Percentiles rank a stretch among this genome's conserved stretches.
Evolutionary conservation across 2,113 vertebrate species (phyloP).

Genomic region (Sinocyclocheilus maitianheensis): DNA sequence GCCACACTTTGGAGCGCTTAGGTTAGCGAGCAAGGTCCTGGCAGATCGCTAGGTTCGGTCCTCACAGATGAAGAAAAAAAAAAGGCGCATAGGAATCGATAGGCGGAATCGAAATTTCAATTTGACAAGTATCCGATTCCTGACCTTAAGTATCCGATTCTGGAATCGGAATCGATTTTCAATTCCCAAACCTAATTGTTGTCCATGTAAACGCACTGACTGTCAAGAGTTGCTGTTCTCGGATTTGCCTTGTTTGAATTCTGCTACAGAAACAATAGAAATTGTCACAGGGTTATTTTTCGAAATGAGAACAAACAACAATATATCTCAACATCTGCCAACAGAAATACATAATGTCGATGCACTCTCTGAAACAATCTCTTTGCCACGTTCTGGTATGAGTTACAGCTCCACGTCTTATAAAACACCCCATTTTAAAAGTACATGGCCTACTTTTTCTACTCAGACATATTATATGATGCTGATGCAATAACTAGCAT

Average conservation of each 20-base stretch:
- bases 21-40: too few species aligned
- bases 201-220: too few species aligned
- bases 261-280: background rate
- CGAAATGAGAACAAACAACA: background rate
- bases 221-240: background rate
- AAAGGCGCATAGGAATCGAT: too few species aligned
- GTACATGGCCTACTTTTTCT: conserved; percentile 26
- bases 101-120: too few species aligned
- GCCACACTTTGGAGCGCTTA: too few species aligned
- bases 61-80: too few species aligned
- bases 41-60: too few species aligned
- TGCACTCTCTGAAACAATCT: background rate
- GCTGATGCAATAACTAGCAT: conserved; percentile 24
- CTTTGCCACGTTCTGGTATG: too few species aligned
- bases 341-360: background rate
- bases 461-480: conserved; percentile 24
- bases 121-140: too few species aligned
- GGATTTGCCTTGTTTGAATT: background rate
- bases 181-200: too few species aligned
- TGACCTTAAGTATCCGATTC: too few species aligned
- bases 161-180: too few species aligned
- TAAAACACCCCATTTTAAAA: conserved; percentile 13
- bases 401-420: background rate
- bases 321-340: background rate
- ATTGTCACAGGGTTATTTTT: conserved; percentile 3